Conservation (phyloP, 2,113 vertebrate species). For the Plectropomus leopardus region DNA sequence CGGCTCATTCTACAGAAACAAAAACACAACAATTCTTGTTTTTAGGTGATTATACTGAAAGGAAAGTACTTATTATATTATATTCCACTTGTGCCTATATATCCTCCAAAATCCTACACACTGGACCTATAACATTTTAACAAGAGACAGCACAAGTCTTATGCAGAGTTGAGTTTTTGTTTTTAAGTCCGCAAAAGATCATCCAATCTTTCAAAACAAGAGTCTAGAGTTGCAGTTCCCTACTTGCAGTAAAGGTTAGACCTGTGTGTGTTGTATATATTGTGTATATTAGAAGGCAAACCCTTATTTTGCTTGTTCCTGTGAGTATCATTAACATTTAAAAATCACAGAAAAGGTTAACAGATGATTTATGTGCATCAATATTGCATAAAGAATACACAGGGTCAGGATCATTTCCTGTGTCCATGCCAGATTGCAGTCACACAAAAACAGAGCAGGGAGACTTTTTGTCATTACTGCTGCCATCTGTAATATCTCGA, state of each 20-base stretch:
- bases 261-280: background rate
- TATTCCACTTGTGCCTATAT: too few relatives aligned
- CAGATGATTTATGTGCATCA: background rate
- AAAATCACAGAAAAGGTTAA: background rate
- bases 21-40: too few relatives aligned
- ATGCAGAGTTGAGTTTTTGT: background rate
- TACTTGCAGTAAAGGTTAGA: slow-evolving; percentile 3
- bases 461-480: slow-evolving; percentile 25
- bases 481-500: slow-evolving; percentile 36
- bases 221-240: background rate
- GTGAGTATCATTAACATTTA: slow-evolving; percentile 13
- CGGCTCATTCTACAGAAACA: too few relatives aligned
- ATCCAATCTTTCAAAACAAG: background rate
- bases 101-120: too few relatives aligned
- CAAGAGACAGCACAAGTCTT: background rate
- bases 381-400: slow-evolving; percentile 14
- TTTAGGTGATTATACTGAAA: too few relatives aligned
- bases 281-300: background rate
- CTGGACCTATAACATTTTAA: background rate
- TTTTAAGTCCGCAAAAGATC: background rate
- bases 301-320: background rate
- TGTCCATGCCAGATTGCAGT: background rate
- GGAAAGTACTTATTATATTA: too few relatives aligned
- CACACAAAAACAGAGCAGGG: slow-evolving; percentile 7
- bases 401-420: slow-evolving; percentile 16